Conservation (phyloP, 64 coral and sea anemone species). For the Astreopora myriophthalma region DNA sequence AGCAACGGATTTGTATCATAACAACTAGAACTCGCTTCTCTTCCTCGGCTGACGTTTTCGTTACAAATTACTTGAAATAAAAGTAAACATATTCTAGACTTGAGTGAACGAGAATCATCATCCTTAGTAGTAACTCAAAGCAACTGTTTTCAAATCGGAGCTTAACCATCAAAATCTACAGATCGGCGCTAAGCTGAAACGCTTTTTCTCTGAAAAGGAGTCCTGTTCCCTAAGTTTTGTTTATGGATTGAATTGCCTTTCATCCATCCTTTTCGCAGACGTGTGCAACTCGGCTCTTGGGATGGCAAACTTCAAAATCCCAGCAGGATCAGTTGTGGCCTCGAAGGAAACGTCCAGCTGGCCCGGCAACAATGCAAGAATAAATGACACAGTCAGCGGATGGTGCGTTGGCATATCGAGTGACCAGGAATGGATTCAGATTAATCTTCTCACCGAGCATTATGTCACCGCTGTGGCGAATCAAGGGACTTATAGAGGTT, state of each 20-base stretch:
- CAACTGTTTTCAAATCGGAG: too few relatives aligned
- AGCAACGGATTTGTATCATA: too few relatives aligned
- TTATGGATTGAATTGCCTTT: not conserved
- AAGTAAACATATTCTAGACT: too few relatives aligned
- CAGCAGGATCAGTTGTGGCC: not conserved
- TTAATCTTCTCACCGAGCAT: not conserved
- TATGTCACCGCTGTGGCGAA: conserved; percentile 15
- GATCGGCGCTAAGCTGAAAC: too few relatives aligned
- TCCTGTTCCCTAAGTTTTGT: not conserved
- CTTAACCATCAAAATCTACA: too few relatives aligned
- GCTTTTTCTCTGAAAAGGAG: too few relatives aligned
- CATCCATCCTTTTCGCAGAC: not conserved
- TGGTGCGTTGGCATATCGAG: not conserved
- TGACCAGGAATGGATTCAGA: conserved; percentile 8
- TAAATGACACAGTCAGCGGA: not conserved
- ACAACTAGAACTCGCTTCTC: too few relatives aligned
- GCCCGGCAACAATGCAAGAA: not conserved
- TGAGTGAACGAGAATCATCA: too few relatives aligned
- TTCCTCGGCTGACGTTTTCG: too few relatives aligned
- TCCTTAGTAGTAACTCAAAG: too few relatives aligned
- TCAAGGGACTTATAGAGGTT: not conserved
- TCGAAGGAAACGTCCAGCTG: not conserved
- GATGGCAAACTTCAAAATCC: conserved; percentile 5
- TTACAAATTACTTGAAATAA: too few relatives aligned
- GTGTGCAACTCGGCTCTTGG: not conserved